A percentile compares a stretch with the other conserved stretches of the same genome.
phyloP scores from a whole-genome alignment of 37 sponge, comb jelly and placozoan genomes.

The Agelas oroides region DNA sequence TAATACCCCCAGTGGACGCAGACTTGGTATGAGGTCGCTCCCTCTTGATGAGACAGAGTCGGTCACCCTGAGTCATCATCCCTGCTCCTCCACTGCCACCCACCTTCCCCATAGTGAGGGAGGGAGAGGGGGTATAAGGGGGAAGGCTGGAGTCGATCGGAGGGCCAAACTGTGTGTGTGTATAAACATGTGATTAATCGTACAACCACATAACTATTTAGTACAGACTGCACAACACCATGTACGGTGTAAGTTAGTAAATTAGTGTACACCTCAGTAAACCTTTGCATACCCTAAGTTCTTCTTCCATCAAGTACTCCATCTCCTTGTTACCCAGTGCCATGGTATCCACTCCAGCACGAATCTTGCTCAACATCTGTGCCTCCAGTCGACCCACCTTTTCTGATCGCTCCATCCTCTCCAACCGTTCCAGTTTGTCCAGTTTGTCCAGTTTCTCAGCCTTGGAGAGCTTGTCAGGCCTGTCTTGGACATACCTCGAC shows the following conservation, averaged over 20 bases:
- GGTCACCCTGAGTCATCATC: conserved; percentile 36
- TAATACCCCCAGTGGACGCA: not conserved
- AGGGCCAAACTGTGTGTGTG: not conserved
- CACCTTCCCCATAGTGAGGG: not conserved
- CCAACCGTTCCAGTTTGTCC: conserved; percentile 52
- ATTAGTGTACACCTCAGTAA: too few species aligned
- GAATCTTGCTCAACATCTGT: conserved; percentile 55
- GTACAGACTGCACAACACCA: too few species aligned
- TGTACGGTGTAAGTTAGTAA: too few species aligned
- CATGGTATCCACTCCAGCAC: conserved; percentile 30
- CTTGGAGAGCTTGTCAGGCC: conserved; percentile 31
- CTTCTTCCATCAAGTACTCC: not conserved
- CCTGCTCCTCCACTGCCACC: not conserved
- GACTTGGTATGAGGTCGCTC: conserved; percentile 7
- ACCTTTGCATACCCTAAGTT: not conserved
- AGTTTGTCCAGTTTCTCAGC: conserved; percentile 42
- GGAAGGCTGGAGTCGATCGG: not conserved
- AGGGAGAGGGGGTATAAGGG: not conserved
- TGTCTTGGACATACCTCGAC: conserved; percentile 17
- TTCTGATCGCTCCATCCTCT: conserved; percentile 39
- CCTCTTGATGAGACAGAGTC: conserved; percentile 32
- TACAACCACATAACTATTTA: too few species aligned
- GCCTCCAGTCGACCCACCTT: conserved; percentile 54
- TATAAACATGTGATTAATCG: not conserved
- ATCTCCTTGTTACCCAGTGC: conserved; percentile 25